Evolutionary conservation across 2,888 invertebrate species (phyloP).

Genomic region (Hoplodrina ambigua): DNA sequence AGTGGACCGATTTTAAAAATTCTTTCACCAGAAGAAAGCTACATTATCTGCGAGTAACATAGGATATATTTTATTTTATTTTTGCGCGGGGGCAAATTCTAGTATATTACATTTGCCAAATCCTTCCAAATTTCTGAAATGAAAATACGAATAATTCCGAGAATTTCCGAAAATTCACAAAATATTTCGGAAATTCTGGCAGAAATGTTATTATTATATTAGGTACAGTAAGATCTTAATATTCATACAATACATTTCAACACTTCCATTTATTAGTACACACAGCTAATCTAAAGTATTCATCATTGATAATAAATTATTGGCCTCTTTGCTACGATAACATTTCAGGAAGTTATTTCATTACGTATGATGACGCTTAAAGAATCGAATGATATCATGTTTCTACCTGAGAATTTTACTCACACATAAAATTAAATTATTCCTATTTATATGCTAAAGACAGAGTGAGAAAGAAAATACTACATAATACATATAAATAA

Average conservation of each 20-base stretch:
- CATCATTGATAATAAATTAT: constrained; percentile 59
- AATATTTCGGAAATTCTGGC: no score
- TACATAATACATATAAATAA: no score
- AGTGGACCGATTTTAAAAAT: no score
- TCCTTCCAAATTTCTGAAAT: no score
- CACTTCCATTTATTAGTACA: constrained; percentile 4
- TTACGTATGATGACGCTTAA: neutral
- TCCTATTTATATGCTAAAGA: neutral
- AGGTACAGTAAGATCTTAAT: neutral
- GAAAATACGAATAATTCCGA: no score
- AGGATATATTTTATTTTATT: no score
- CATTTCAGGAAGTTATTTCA: constrained; percentile 40
- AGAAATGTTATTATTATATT: no score
- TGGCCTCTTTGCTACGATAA: constrained; percentile 61
- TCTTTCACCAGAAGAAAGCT: no score
- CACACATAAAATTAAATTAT: neutral
- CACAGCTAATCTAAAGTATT: constrained; percentile 34
- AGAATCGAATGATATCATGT: neutral
- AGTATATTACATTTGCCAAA: no score
- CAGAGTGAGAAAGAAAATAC: neutral
- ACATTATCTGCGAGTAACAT: no score
- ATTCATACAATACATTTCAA: neutral
- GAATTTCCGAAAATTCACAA: no score
- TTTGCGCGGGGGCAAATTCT: no score
- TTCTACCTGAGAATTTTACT: neutral